phyloP scores from a whole-genome alignment of 2,113 vertebrate genomes.

The Hemiprocne comata region DNA sequence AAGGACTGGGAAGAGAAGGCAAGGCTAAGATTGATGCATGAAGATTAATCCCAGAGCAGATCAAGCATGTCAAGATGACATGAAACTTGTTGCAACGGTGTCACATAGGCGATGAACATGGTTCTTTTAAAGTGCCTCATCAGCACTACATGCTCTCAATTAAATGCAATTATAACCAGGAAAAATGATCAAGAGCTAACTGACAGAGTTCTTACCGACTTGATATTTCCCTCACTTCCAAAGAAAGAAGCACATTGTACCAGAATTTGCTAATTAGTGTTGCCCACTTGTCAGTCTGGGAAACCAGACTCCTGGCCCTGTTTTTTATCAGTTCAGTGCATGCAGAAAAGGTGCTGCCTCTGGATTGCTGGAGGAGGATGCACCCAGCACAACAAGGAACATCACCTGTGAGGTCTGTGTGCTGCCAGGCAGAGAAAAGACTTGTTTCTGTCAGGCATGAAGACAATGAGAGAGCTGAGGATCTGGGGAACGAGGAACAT shows the following conservation, averaged over 20 bases:
- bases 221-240: not conserved
- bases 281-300: not conserved
- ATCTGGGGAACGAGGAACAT: not conserved
- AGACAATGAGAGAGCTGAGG: not conserved
- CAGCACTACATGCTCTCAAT: not conserved
- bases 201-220: not conserved
- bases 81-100: not conserved
- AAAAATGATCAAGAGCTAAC: not conserved
- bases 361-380: not conserved
- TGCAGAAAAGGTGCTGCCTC: not conserved
- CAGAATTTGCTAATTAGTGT: not conserved
- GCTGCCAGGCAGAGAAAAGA: slow-evolving; percentile 6
- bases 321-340: not conserved
- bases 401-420: not conserved
- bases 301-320: not conserved
- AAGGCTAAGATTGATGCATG: not conserved
- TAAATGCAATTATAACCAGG: not conserved
- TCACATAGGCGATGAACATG: not conserved
- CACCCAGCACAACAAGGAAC: not conserved
- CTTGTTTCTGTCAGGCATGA: slow-evolving; percentile 25
- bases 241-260: not conserved
- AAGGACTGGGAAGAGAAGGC: not conserved
- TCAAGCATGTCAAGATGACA: not conserved
- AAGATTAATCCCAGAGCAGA: not conserved
- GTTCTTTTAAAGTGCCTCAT: not conserved